Base-by-base conservation (phyloP, 2,113 vertebrate genomes). In the Tricholaema leucomelas region DNA sequence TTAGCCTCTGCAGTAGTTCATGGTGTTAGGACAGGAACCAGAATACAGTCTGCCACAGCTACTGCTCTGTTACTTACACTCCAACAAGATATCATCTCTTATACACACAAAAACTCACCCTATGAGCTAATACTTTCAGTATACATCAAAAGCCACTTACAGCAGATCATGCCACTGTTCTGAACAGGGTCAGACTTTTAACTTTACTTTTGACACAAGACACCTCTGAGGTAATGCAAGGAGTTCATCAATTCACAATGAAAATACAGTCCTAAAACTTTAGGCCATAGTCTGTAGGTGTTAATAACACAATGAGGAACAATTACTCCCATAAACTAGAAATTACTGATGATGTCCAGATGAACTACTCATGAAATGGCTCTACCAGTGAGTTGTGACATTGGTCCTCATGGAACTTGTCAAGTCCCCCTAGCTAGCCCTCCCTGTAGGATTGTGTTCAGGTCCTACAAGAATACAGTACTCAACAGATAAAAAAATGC, bases 381-480 rank as follows among this genome's bases (percentile, higher is more conserved):
- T 65, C 30, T n/a, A 21, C 1, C 12, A 89, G 21, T 38, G 63
- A 91, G n/a, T 9, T 2, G 0, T 23, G 40, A 38, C 28, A n/a
- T n/a, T n/a, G n/a, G n/a, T n/a, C n/a, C n/a, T n/a, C n/a, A n/a
- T n/a, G n/a, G n/a, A n/a, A n/a, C n/a, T n/a, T n/a, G n/a, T n/a
- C 59, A 81, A 35, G 35, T 1, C 6, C 28, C 42, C 27, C 20
- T 5, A 54, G 17, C 4, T 11, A 63, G 36, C 14, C 46, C 36
- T 40, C 6, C 7, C 40, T 27, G 31, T 2, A 36, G 28, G 46
- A 30, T 35, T 88, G 63, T 77, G 52, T 33, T 24, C 31, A 28
- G 11, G 40, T 27, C 14, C 36, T 24, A 12, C 0, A 1, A 10
- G 21, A 69, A 65, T 2, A 13, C 38, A 46, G 11, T 3, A 33